Conservation (phyloP, 2,797 vertebrate genomes). For the Centroberyx gerrardi region DNA sequence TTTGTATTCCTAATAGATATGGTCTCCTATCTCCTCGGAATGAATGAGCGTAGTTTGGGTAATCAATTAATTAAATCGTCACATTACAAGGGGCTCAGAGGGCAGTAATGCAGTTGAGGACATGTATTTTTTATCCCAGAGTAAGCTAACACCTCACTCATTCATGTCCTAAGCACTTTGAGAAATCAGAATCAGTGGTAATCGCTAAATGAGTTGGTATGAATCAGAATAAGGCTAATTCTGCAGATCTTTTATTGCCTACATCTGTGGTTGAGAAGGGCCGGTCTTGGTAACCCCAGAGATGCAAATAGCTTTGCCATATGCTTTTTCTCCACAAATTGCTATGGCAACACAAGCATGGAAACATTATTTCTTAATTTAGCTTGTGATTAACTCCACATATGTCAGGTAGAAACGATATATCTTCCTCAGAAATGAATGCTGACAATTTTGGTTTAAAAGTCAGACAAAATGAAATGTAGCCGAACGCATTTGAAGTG, state of each 20-base stretch:
- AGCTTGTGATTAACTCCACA: constrained; percentile 51
- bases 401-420: constrained; percentile 29
- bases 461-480: background rate
- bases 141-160: background rate
- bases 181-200: background rate
- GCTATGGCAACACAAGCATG: constrained; percentile 78
- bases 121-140: background rate
- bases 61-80: background rate
- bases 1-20: background rate
- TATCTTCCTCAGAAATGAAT: constrained; percentile 16
- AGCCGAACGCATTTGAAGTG: background rate
- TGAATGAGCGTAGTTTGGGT: background rate
- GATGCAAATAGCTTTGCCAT: constrained; percentile 62
- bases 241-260: background rate
- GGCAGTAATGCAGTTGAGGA: background rate
- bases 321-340: constrained; percentile 67
- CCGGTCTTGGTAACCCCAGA: constrained; percentile 54
- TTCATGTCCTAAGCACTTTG: background rate
- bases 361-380: constrained; percentile 64
- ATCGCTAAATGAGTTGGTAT: background rate
- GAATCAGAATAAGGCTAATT: background rate
- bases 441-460: constrained; percentile 1
- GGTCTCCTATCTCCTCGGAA: background rate
- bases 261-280: constrained; percentile 20
- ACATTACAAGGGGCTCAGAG: background rate